Evolutionary conservation across 2,888 invertebrate genomes (phyloP).

Genomic region (Amphipoea oculea): DNA sequence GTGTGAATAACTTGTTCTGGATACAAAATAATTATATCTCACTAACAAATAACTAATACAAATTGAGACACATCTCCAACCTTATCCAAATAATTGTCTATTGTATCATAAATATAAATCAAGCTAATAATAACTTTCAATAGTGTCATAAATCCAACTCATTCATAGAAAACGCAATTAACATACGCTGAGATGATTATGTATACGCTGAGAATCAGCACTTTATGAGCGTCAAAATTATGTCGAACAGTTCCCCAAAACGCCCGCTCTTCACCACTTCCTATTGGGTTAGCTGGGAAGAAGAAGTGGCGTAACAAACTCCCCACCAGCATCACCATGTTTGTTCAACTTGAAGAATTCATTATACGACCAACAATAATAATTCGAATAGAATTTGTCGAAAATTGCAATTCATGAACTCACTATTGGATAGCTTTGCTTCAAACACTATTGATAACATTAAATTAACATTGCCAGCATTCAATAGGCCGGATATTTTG

Average conservation of each 20-base stretch:
- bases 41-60: background rate
- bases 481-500: conserved; percentile 31
- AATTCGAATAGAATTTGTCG: conserved; percentile 1
- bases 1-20: background rate
- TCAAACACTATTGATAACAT: background rate
- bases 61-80: background rate
- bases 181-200: no score
- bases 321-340: no score
- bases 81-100: background rate
- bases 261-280: no score
- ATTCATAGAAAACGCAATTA: background rate
- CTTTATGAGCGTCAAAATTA: no score
- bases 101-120: background rate
- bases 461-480: conserved; percentile 1
- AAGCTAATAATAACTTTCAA: background rate
- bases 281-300: no score
- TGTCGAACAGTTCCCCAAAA: no score
- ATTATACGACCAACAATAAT: background rate
- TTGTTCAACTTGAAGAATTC: no score
- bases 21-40: background rate
- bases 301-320: no score
- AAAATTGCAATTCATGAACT: background rate
- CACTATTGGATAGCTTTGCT: background rate
- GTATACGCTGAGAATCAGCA: no score
- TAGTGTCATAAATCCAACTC: background rate